Base-by-base conservation (phyloP, 2,113 vertebrate species). In the Ptilorrhoa leucosticta region DNA sequence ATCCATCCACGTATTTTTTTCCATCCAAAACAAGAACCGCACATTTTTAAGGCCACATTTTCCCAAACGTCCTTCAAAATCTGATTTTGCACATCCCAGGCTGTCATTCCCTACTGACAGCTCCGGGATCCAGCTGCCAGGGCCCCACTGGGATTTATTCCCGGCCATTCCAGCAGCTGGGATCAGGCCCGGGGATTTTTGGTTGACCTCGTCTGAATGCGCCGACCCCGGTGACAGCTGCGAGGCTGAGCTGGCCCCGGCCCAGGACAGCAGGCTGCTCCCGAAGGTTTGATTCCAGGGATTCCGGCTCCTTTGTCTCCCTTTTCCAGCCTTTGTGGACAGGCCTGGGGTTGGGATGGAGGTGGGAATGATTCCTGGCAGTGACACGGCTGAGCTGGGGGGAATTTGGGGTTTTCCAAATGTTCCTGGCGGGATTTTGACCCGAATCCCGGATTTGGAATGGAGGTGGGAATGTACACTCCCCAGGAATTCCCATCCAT, bases 401-500 rank as follows among this genome's bases (percentile, higher is more conserved):
- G 24, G 5, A 22, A 8, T 24, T 31, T n/a, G 20, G n/a, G 42
- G 13, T 42, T 71, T 70, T 37, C 9, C 8, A 2, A 66, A 10
- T 11, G 10, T 24, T 42, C 57, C 65, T 53, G 77, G 56, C 24
- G 28, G 80, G 44, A 3, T 81, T 90, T 92, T 24, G 10, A 35
- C 8, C 20, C 1, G 0, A n/a, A 24, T 56, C 23, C 6, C 0
- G 0, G 24, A 48, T 48, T 65, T 65, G 50, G 48, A 48, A 4
- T 35, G 17, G n/a, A 39, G 27, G 22, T 27, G 47, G 50, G 82
- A 47, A 28, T 30, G 8, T 19, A 14, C 5, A 4, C 1, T n/a
- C n/a, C 18, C 23, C 1, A 4, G 19, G 15, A 64, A 73, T 40
- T 64, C 60, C 50, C 30, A n/a, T 8, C 40, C 2, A 0, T 4